Conservation (phyloP, 2,888 invertebrate species). For the Sacculina carcini region DNA sequence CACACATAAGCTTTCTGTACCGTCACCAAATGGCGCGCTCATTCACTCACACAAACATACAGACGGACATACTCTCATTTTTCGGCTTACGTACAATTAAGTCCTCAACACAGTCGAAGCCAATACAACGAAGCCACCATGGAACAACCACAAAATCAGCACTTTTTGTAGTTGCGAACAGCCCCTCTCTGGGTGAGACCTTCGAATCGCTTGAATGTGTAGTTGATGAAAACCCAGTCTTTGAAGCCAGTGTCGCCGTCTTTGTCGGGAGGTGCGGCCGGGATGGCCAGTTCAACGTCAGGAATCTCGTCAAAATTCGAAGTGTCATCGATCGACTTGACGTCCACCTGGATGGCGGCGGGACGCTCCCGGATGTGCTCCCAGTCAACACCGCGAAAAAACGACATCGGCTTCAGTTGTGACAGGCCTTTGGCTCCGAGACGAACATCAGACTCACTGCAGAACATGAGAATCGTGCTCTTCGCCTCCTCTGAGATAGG, state of each 20-base stretch:
- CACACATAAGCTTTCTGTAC: neutral
- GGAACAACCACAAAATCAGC: neutral
- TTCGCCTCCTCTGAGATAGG: conserved; percentile 95
- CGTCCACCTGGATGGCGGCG: conserved; percentile 89
- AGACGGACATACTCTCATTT: conserved; percentile 2
- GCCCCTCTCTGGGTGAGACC: conserved; percentile 65
- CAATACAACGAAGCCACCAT: neutral
- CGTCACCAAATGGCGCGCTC: neutral
- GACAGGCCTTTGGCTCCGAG: conserved; percentile 71
- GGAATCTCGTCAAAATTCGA: conserved; percentile 99
- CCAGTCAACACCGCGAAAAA: conserved; percentile 95
- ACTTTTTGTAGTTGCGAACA: conserved; percentile 9
- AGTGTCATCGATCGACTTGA: conserved; percentile 96
- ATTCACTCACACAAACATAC: conserved; percentile 2
- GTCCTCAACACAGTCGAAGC: neutral
- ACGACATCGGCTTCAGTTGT: conserved; percentile 66
- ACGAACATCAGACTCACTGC: conserved; percentile 83
- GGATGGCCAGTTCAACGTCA: conserved; percentile 92
- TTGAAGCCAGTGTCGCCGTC: conserved; percentile 77
- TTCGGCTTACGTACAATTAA: neutral
- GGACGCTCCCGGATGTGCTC: conserved; percentile 94
- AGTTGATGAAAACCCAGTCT: conserved; percentile 98
- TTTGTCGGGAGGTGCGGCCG: conserved; percentile 60
- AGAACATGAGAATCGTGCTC: conserved; percentile 72
- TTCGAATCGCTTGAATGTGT: conserved; percentile 98